These are phyloP conservation scores for Heterotilapia buettikoferi DNA, from an alignment of 2,113 vertebrate species.

Conservation along the genomic window DNA sequence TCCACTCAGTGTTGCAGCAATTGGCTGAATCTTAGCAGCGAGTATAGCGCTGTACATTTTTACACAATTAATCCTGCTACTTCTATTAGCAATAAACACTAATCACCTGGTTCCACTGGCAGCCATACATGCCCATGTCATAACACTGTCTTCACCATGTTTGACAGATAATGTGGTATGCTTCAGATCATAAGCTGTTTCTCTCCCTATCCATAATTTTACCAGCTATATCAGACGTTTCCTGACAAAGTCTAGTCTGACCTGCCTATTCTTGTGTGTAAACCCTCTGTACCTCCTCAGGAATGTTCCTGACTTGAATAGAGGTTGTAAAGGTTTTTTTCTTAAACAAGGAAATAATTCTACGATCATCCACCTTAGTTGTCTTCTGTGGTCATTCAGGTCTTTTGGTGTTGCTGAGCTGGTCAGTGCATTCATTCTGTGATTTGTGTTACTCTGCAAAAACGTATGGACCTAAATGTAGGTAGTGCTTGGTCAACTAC, in stretches of 20 bases:
- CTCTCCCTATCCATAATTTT: not conserved
- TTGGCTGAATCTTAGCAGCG: not conserved
- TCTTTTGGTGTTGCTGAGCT: not conserved
- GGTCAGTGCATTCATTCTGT: not conserved
- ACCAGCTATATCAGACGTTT: not conserved
- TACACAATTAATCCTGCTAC: not conserved
- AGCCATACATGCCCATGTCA: not conserved
- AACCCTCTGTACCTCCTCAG: not conserved
- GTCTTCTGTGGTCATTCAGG: not conserved
- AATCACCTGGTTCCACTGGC: not conserved
- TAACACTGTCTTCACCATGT: not conserved
- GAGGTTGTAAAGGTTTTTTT: not conserved
- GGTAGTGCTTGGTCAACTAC: not conserved
- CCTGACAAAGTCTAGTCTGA: not conserved
- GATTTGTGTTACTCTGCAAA: not conserved
- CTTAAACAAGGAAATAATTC: not conserved
- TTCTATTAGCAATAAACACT: not conserved
- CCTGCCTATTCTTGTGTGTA: not conserved
- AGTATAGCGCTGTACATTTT: not conserved
- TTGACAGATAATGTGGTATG: not conserved
- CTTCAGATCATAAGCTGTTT: not conserved
- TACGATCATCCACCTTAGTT: not conserved
- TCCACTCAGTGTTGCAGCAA: not conserved
- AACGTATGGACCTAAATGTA: not conserved
- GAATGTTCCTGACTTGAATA: not conserved